phyloP scores from a whole-genome alignment of 2,888 invertebrate genomes.

The Rutpela maculata region DNA sequence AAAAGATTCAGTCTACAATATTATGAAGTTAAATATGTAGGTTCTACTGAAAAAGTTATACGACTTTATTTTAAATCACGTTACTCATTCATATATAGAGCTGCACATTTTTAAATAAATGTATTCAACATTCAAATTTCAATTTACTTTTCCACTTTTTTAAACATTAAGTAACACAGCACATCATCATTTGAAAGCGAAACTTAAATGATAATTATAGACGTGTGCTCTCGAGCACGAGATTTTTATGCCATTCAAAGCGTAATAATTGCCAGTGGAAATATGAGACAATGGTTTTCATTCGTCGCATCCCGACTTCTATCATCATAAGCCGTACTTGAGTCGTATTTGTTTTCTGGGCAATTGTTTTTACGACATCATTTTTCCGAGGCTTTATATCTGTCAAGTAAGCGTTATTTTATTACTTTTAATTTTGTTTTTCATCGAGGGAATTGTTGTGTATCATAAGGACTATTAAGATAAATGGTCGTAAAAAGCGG shows the following conservation, averaged over 20 bases:
- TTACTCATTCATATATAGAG: no score
- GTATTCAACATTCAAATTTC: no score
- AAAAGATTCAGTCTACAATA: no score
- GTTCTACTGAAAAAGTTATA: no score
- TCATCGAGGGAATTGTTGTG: conserved; percentile 33
- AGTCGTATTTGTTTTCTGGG: conserved; percentile 39
- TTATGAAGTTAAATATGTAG: no score
- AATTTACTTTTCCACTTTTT: no score
- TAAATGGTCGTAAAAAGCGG: conserved; percentile 27
- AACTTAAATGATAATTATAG: not conserved
- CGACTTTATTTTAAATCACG: no score
- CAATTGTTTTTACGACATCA: conserved; percentile 50
- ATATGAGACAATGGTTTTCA: conserved; percentile 38
- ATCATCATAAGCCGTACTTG: conserved; percentile 30
- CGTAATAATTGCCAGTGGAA: conserved; percentile 25
- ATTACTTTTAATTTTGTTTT: conserved; percentile 45
- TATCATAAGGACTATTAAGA: conserved; percentile 30
- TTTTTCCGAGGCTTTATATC: conserved; percentile 41
- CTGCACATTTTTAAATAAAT: no score
- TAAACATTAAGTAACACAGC: conserved; percentile 2
- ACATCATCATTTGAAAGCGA: not conserved
- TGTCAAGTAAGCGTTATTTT: conserved; percentile 42
- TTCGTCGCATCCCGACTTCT: conserved; percentile 31
- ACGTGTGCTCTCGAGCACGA: not conserved
- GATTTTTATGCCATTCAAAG: not conserved